Evolutionary conservation across 2,113 vertebrate genomes (phyloP).

Genomic region (Rhipidura dahli): DNA sequence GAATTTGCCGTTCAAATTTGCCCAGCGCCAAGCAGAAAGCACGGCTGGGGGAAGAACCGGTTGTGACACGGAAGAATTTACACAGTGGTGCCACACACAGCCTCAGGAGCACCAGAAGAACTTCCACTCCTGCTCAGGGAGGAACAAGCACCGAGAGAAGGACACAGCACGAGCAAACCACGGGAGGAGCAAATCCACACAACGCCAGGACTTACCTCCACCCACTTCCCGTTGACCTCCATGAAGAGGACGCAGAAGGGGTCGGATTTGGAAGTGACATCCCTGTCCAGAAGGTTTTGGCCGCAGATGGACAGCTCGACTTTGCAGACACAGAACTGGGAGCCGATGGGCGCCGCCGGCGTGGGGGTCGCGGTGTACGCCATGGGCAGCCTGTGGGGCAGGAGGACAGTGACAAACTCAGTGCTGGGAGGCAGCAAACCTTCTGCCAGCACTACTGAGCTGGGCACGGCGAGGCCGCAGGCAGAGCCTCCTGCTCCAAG

Average conservation of each 20-base stretch:
- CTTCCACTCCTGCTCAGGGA: not conserved
- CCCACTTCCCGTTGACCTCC: constrained; percentile 89
- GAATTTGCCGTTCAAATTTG: not conserved
- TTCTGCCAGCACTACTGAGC: fast-evolving
- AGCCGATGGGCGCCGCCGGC: constrained; percentile 55
- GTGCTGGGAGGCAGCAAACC: not conserved
- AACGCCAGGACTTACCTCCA: constrained; percentile 82
- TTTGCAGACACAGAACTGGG: constrained; percentile 89
- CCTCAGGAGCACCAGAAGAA: not conserved
- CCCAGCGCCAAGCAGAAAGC: not conserved
- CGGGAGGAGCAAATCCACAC: not conserved
- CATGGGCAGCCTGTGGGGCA: constrained; percentile 79
- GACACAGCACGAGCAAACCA: not conserved
- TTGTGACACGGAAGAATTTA: not conserved
- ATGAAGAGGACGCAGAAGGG: constrained; percentile 96
- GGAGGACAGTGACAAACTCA: not conserved
- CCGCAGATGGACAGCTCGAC: constrained; percentile 91
- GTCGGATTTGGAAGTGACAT: constrained; percentile 97
- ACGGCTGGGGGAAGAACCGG: fast-evolving
- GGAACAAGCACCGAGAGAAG: not conserved
- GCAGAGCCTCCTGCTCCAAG: not conserved
- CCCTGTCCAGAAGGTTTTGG: constrained; percentile 89
- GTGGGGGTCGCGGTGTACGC: constrained; percentile 79
- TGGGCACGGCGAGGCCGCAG: not conserved
- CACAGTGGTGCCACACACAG: fast-evolving